These are phyloP conservation scores for Maniola hyperantus DNA, from an alignment of 2,888 invertebrate genomes.

Conservation along the genomic window DNA sequence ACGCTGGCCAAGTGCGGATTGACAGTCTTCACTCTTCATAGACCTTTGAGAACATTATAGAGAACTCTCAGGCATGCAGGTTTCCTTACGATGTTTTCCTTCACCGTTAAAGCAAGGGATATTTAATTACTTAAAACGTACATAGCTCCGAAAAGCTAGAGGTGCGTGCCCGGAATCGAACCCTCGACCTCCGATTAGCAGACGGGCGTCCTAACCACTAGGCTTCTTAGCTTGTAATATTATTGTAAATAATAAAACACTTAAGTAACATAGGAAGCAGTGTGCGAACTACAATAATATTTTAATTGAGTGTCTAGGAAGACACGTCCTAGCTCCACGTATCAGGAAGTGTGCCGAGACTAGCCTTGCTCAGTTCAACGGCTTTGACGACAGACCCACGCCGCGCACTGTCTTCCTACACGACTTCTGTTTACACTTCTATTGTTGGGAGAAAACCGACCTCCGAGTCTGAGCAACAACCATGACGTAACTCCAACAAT, in stretches of 20 bases:
- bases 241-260: slow-evolving; percentile 18
- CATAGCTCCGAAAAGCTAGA: too few species aligned
- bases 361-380: slow-evolving; percentile 44
- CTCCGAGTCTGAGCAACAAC: slow-evolving; percentile 53
- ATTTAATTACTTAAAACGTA: too few species aligned
- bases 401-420: slow-evolving; percentile 38
- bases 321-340: slow-evolving; percentile 12
- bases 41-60: too few species aligned
- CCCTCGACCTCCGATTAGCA: too few species aligned
- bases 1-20: too few species aligned
- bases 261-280: slow-evolving; percentile 20
- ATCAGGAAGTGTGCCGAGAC: slow-evolving; percentile 35
- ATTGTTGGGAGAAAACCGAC: slow-evolving; percentile 66
- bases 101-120: too few species aligned
- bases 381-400: slow-evolving; percentile 43
- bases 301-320: slow-evolving; percentile 30
- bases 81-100: too few species aligned
- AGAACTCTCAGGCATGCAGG: too few species aligned
- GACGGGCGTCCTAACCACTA: too few species aligned
- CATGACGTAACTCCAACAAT: slow-evolving; percentile 25
- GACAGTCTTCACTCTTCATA: too few species aligned
- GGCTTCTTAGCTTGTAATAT: too few species aligned
- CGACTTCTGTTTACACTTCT: slow-evolving; percentile 52
- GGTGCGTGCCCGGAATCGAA: too few species aligned
- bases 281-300: slow-evolving; percentile 17